Percentiles rank a stretch among this genome's conserved stretches.
Evolutionary conservation across 2,888 invertebrate genomes (phyloP).

Genomic region (Hydrotaea diabolus): DNA sequence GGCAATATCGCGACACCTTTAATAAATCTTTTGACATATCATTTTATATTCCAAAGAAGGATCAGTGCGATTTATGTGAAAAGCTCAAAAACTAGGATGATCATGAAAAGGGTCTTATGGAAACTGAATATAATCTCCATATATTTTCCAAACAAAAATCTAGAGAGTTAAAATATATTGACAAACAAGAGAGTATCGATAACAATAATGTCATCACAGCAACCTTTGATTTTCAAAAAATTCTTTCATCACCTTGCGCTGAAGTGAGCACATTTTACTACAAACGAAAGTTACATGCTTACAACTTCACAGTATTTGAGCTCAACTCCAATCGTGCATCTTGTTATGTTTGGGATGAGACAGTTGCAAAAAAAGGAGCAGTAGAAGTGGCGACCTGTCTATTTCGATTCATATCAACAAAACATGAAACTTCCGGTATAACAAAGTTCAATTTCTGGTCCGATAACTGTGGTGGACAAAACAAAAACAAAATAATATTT

Average conservation of each 20-base stretch:
- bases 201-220: constrained; percentile 42
- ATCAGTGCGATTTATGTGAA: constrained; percentile 45
- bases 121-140: constrained; percentile 19
- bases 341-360: constrained; percentile 36
- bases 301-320: constrained; percentile 27
- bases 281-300: background rate
- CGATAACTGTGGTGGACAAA: constrained; percentile 40
- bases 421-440: too few relatives aligned
- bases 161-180: constrained; percentile 14
- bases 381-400: constrained; percentile 39
- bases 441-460: constrained; percentile 43
- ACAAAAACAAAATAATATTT: constrained; percentile 37
- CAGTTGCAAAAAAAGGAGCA: constrained; percentile 37
- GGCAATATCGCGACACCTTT: constrained; percentile 46
- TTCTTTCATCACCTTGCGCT: constrained; percentile 38
- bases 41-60: constrained; percentile 19
- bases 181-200: constrained; percentile 26
- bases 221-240: constrained; percentile 55
- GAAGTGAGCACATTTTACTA: constrained; percentile 39
- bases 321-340: constrained; percentile 5
- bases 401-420: constrained; percentile 36
- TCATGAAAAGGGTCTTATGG: constrained; percentile 18
- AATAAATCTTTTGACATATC: constrained; percentile 42
- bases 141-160: constrained; percentile 32
- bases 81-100: constrained; percentile 36